These are phyloP conservation scores for Coecobrya sp. DNA, from an alignment of 2,888 invertebrate genomes.

Conservation along the genomic window DNA sequence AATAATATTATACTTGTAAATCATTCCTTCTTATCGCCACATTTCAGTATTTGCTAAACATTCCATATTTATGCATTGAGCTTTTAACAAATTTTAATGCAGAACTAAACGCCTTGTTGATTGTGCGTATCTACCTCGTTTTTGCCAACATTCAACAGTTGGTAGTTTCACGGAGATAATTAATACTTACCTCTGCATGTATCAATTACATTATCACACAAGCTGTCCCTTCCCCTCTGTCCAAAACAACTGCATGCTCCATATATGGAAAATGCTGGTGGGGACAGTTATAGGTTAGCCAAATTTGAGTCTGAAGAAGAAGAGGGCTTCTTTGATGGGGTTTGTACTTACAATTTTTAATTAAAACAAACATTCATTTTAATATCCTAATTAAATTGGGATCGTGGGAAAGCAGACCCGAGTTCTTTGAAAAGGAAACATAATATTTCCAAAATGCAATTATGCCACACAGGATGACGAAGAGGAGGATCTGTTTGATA, in stretches of 20 bases:
- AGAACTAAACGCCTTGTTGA: not conserved
- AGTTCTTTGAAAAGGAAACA: not conserved
- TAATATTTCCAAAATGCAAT: not conserved
- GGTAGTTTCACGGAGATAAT: not conserved
- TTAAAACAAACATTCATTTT: not conserved
- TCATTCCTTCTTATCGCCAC: not conserved
- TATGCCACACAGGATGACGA: slow-evolving; percentile 60
- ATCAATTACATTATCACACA: not conserved
- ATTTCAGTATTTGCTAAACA: not conserved
- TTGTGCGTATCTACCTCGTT: not conserved
- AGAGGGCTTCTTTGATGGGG: slow-evolving; percentile 69
- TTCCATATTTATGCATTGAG: not conserved
- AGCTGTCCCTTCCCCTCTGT: not conserved
- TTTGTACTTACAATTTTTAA: not conserved
- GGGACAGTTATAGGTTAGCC: slow-evolving; percentile 64
- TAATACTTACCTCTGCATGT: slow-evolving; percentile 12
- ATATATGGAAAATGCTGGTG: slow-evolving; percentile 73
- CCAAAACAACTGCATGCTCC: slow-evolving; percentile 9
- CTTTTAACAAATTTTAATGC: not conserved
- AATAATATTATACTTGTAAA: not conserved
- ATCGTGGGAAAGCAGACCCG: too few species aligned
- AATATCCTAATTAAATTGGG: too few species aligned
- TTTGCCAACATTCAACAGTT: not conserved
- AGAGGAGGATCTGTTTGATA: slow-evolving; percentile 69
- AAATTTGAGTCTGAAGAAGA: slow-evolving; percentile 47